Percentiles rank a stretch among this genome's conserved stretches.
These are phyloP conservation scores for Tyrannus savana DNA, from an alignment of 2,113 vertebrate species.

Conservation along the genomic window DNA sequence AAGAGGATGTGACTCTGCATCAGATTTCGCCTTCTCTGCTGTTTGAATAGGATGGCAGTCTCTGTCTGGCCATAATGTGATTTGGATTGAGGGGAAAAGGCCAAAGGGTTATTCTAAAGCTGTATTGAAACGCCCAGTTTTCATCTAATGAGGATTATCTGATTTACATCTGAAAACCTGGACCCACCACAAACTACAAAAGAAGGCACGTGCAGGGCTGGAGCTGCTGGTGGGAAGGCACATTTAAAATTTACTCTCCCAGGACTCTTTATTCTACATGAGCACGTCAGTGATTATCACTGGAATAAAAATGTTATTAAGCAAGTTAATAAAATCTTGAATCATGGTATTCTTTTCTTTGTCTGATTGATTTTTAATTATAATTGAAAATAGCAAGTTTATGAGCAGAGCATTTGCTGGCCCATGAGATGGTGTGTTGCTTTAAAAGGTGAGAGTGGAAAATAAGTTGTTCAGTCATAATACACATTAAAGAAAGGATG, in stretches of 20 bases:
- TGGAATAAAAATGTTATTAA: neutral
- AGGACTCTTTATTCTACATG: neutral
- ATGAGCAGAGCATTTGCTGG: neutral
- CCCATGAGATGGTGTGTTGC: neutral
- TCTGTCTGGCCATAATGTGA: neutral
- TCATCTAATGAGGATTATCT: constrained; percentile 9
- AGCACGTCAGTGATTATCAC: neutral
- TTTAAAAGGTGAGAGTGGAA: neutral
- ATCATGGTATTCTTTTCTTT: neutral
- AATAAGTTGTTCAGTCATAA: neutral
- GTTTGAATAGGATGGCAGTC: neutral
- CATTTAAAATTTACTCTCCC: neutral
- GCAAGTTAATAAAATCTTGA: neutral
- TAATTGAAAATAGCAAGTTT: constrained; percentile 16
- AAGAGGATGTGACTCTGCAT: constrained; percentile 40
- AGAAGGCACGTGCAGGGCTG: neutral
- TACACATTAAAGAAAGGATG: neutral
- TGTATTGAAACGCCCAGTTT: neutral
- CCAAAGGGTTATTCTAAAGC: neutral
- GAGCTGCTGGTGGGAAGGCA: neutral
- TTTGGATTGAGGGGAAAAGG: neutral
- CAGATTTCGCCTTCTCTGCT: neutral
- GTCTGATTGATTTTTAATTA: neutral
- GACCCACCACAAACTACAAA: neutral
- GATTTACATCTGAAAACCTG: constrained; percentile 32